Base-by-base conservation (phyloP, 2,113 vertebrate genomes). In the Hucho hucho region DNA sequence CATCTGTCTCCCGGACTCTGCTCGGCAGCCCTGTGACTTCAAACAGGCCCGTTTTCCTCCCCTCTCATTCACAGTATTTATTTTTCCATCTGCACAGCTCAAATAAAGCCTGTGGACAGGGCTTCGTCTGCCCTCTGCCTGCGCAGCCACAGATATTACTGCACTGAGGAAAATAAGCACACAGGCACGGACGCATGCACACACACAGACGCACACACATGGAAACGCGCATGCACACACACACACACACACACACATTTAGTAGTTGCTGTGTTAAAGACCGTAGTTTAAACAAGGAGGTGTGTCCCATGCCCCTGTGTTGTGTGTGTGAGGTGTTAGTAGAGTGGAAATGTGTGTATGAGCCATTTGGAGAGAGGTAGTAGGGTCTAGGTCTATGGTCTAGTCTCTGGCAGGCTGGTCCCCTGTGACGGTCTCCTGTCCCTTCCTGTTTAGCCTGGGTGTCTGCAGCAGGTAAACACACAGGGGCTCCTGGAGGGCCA, bases 361-460 rank as follows among this genome's bases (percentile, higher is more conserved):
- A 16, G 24, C 37, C 37, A 22, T 12, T 47, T 67, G 80, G 75
- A 73, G 72, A 53, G 24, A 53, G 6, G 29, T 37, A 18, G 37
- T 18, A 64, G 46, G 29, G 6, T 65, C n/a, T 22, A 43, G 53
- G 56, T 20, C 22, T 28, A 49, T 24, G 47, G 58, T 18, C 49
- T 68, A 61, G 25, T 12, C 11, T 13, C 22, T 64, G 68, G 74
- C 29, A 32, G 53, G 29, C 59, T 18, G 68, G 77, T 66, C 82
- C 24, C 81, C 80, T 91, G 93, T 95, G 95, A 96, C 89, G 89
- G 93, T 94, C 88, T 87, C 92, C 90, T 79, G 93, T 94, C 93
- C 93, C 93, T 95, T 97, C 96, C 96, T 98, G 96, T 98, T 97
- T 98, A 96, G 95, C 96, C 96, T 94, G 94, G 93, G 93, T 93